Base-by-base conservation (phyloP, 2,888 invertebrate genomes). In the Anthrax anthrax region DNA sequence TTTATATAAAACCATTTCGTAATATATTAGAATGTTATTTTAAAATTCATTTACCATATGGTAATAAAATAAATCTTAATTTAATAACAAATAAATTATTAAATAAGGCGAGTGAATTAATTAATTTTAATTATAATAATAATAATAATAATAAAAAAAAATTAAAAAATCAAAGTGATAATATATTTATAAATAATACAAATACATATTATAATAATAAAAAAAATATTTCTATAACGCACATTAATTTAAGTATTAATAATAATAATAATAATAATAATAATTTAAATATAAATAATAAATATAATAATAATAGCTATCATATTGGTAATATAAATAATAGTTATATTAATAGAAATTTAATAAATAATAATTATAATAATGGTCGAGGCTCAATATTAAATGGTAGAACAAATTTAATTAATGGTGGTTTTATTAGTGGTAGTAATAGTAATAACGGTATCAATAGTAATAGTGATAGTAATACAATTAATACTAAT, bases 11-110 rank as follows among this genome's bases (percentile, higher is more conserved):
- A 53, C 77, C 77, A 9, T 72, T 56, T 51, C 56, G 71, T 2
- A 67, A 71, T 14, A 73, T 74, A 39, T 64, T 81, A 23, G 69
- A 74, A 53, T 83, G 84, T 63, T 79, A 79, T 19, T 82, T 81
- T 62, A 72, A 72, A 54, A 78, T 83, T 44, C 78, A 80, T 58
- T 63, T 83, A 55, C 82, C 83, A 3, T 81, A 78, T 58, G 83
- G 84, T 3, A 78, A 81, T 62, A 69, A 76, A 50, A 76, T 81
- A 12, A 76, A 77, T 42, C 47, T 61, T 50, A 75, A 62, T 73
- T 76, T 71, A 76, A 76, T 49, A 48, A 59, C 55, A 50, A 61
- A 61, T 55, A 23, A 4, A 23, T 6, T 6, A 6, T 14, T 14
- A 14, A 36, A n/a, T 12, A 36, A 16, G n/a, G 36, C 36, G 29